phyloP scores from a whole-genome alignment of 2,113 vertebrate species.

The Periophthalmodon schlosseri region DNA sequence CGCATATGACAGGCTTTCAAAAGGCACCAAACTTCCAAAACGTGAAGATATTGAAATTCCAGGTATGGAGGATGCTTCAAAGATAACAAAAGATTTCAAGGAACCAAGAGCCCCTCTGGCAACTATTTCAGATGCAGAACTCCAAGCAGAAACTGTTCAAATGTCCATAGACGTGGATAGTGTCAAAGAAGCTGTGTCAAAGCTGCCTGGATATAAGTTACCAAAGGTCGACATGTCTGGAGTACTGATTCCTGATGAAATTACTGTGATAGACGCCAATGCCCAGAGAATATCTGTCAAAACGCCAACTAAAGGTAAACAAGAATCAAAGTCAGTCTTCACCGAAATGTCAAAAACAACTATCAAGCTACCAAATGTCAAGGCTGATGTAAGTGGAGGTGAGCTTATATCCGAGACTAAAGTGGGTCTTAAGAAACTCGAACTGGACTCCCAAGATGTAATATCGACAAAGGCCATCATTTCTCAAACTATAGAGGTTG shows the following conservation, averaged over 20 bases:
- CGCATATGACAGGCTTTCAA: constrained; percentile 42
- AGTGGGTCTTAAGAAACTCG: constrained; percentile 30
- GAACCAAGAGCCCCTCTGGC: constrained; percentile 45
- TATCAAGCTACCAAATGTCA: constrained; percentile 61
- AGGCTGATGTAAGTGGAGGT: constrained; percentile 39
- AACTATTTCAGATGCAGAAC: constrained; percentile 29
- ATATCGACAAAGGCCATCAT: constrained; percentile 24
- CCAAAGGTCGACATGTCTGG: constrained; percentile 72
- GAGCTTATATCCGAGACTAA: constrained; percentile 45
- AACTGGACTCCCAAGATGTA: constrained; percentile 44
- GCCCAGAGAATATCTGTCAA: constrained; percentile 72
- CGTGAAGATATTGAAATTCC: constrained; percentile 81
- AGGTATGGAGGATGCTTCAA: constrained; percentile 72
- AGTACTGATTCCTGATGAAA: constrained; percentile 72
- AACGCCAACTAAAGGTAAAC: constrained; percentile 71
- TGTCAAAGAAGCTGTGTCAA: constrained; percentile 77
- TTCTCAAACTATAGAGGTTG: constrained; percentile 17
- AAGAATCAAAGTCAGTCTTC: constrained; percentile 41
- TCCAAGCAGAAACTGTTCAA: constrained; percentile 50
- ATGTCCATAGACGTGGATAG: constrained; percentile 74
- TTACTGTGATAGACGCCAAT: constrained; percentile 75
- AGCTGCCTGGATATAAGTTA: constrained; percentile 76
- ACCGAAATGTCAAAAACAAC: constrained; percentile 48
- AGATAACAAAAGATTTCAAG: constrained; percentile 45
- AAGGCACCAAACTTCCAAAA: constrained; percentile 67